Base-by-base conservation (phyloP, 2,888 invertebrate genomes). In the Gerris lacustris region DNA sequence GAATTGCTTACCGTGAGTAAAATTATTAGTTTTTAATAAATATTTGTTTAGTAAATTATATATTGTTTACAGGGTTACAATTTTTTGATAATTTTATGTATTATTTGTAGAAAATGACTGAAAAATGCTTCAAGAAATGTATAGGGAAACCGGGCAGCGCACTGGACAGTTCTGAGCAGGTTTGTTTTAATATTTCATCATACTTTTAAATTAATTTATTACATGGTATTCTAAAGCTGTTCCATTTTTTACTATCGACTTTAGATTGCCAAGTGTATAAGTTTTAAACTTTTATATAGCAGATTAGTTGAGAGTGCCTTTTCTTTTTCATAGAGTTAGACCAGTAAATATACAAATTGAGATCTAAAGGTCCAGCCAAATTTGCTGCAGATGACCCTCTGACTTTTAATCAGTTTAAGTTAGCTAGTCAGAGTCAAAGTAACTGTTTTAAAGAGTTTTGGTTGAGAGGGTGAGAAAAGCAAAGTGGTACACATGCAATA, bases 71-170 rank as follows among this genome's bases (percentile, higher is more conserved):
- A 11, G 45, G 15, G 0, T 17, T 43, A 6, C 44, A 31, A 67
- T 31, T 6, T 9, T 45, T 44, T 44, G 0, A 15, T 63, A n/a
- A 6, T 64, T 67, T 44, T 63, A 15, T 44, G 31, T 55, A 55
- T 15, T 55, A 11, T 9, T 84, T 84, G 63, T 81, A 92, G 87
- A 96, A 95, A 90, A 94, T 96, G 89, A 92, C 95, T 67, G 94
- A 96, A 79, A 96, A 96, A 83, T 97, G 97, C 82, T 97, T 96
- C 81, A 92, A 90, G 80, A 96, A 96, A 79, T 97, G 97, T 81
- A 87, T 97, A 77, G 82, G 82, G 69, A 96, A 94, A 80, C 97
- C 97, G 44, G 96, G 96, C 31, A 88, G 90, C 11, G 88, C 92
- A 2, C 80, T 96, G 76, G 95, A 93, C 80, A 91, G 86, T 79